These are phyloP conservation scores for Panthera tigris DNA, from an alignment of 2,113 vertebrate species.

Conservation along the genomic window DNA sequence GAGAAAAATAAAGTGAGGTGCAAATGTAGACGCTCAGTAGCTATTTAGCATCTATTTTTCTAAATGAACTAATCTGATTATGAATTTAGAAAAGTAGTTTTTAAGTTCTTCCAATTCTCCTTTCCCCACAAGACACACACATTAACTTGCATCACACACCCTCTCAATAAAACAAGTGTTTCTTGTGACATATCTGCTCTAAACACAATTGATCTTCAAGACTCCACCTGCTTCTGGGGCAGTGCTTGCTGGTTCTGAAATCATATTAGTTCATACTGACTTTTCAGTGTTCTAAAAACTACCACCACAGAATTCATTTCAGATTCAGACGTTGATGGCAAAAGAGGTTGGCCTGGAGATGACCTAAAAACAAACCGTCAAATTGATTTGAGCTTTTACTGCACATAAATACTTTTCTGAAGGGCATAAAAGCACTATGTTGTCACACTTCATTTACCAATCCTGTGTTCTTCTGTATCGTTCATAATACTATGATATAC, in stretches of 20 bases:
- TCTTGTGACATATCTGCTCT: background rate
- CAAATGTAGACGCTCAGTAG: background rate
- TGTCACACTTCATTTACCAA: constrained; percentile 35
- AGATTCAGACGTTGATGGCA: background rate
- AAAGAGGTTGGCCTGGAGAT: background rate
- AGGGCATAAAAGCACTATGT: background rate
- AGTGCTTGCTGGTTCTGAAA: background rate
- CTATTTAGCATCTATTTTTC: background rate
- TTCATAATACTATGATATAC: background rate
- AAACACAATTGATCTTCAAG: constrained; percentile 20
- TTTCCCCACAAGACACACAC: background rate
- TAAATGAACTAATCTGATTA: constrained; percentile 32
- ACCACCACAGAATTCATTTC: background rate
- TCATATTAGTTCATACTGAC: background rate
- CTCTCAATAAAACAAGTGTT: background rate
- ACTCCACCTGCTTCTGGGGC: background rate
- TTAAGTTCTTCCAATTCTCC: constrained; percentile 38
- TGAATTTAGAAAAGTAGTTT: constrained; percentile 14
- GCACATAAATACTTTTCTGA: background rate
- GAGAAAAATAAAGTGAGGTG: background rate
- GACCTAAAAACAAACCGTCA: constrained; percentile 48
- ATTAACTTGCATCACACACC: background rate
- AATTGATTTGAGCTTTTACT: constrained; percentile 7
- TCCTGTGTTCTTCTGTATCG: constrained; percentile 35
- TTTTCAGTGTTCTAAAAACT: constrained; percentile 1